These are phyloP conservation scores for Cepaea hortensis DNA, from an alignment of 2,888 invertebrate genomes.

Conservation along the genomic window DNA sequence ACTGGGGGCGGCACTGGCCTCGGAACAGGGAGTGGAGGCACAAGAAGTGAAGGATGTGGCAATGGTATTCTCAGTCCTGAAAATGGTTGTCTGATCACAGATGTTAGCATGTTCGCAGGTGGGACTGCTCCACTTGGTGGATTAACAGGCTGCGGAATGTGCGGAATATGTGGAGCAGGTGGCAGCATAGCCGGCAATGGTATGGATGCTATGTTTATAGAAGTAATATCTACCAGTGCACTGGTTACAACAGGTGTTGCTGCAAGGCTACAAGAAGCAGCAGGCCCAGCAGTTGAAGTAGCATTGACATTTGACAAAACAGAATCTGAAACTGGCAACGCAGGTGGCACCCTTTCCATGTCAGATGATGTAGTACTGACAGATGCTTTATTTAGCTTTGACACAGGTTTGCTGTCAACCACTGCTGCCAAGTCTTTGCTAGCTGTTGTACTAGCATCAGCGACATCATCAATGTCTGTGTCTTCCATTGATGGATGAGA, in stretches of 20 bases:
- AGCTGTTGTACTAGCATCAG: background rate
- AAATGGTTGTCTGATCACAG: slow-evolving; percentile 14
- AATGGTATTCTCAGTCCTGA: background rate
- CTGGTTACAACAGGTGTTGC: background rate
- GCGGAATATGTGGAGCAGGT: background rate
- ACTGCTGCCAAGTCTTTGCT: background rate
- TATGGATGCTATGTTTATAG: slow-evolving; percentile 8
- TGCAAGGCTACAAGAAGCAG: background rate
- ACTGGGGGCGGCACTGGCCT: slow-evolving; percentile 21
- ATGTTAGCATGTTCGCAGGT: background rate
- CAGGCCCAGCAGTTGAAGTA: background rate
- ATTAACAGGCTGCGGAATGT: background rate
- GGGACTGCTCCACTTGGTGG: background rate
- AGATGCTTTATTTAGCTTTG: background rate
- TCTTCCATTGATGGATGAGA: slow-evolving; percentile 47
- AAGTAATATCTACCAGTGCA: background rate
- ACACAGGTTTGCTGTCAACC: background rate
- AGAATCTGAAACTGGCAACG: too few relatives aligned
- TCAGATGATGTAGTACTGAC: background rate
- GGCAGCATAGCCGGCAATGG: background rate
- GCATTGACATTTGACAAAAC: background rate
- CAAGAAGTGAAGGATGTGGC: background rate
- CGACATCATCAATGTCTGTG: background rate
- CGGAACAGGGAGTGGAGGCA: slow-evolving; percentile 4
- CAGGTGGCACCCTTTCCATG: background rate